Base-by-base conservation (phyloP, 2,797 vertebrate species). In the Graptemys geographica region DNA sequence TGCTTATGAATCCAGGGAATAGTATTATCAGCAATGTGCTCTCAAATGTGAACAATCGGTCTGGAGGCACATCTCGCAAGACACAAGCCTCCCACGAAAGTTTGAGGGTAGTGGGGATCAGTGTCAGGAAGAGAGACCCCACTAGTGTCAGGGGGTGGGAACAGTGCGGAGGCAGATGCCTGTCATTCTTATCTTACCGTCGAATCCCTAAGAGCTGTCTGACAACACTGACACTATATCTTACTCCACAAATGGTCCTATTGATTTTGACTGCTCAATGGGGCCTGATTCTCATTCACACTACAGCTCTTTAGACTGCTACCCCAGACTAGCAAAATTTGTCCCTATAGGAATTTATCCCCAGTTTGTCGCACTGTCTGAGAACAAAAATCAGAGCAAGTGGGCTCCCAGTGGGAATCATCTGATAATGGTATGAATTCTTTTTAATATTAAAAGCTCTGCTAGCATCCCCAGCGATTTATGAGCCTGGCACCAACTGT, bases 351-450 rank as follows among this genome's bases (percentile, higher is more conserved):
- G 41, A 90, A 93, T 93, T 79, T 11, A 87, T 88, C 5, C 11
- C 85, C 21, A 51, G 49, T 88, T 94, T n/a, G 65, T 1, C 4
- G 0, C 25, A 9, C 81, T 90, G 8, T 79, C 28, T 1, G 4
- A 69, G 74, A 87, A 56, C 3, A 93, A 95, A 96, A 92, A 92
- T 80, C 51, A 96, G 90, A 95, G 65, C 44, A 94, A 78, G 13
- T 2, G 2, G 72, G 21, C 27, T 87, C 51, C 86, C 53, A 2
- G 53, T 87, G 72, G 57, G 10, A 94, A 3, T 57, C 11, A 79
- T 90, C 74, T 90, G 28, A 88, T 86, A 82, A 19, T 1, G 2
- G 9, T 3, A 0, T 57, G 84, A 88, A 91, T 95, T 83, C 3
- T 88, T 88, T 89, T 91, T 25, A 65, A 21, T 62, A 85, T 92